Percentiles rank a stretch among this genome's conserved stretches.
These are phyloP conservation scores for Alouatta palliata DNA, from an alignment of 2,113 vertebrate genomes.

Conservation along the genomic window DNA sequence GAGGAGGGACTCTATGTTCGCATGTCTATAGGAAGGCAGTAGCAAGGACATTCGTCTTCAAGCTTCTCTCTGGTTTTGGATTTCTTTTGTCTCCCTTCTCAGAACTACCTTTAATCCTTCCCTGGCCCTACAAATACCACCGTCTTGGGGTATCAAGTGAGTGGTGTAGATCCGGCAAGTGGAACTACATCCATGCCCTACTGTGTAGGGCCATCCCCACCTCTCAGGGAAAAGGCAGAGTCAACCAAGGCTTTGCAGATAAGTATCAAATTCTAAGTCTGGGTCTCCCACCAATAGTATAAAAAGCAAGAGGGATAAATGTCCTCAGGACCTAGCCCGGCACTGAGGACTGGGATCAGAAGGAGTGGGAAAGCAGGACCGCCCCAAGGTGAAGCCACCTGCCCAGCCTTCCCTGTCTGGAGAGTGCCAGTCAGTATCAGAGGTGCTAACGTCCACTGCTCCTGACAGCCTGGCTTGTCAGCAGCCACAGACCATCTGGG, in stretches of 20 bases:
- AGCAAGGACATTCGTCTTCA: not conserved
- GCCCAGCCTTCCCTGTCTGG: not conserved
- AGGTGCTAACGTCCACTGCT: not conserved
- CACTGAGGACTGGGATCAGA: not conserved
- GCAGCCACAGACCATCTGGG: constrained; percentile 51
- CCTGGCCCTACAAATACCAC: not conserved
- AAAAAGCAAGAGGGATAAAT: not conserved
- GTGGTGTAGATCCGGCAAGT: not conserved
- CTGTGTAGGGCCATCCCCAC: not conserved
- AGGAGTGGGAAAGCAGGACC: not conserved
- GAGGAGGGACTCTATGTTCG: not conserved
- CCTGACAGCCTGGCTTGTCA: constrained; percentile 31
- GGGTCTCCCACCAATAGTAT: not conserved
- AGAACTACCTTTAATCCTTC: not conserved
- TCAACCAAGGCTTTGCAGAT: not conserved
- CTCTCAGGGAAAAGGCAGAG: not conserved
- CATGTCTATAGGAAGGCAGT: not conserved
- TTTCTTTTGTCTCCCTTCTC: not conserved
- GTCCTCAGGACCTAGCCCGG: not conserved
- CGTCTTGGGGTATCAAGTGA: not conserved
- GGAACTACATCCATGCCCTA: not conserved
- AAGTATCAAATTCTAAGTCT: not conserved
- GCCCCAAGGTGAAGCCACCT: not conserved
- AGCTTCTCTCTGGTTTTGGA: not conserved
- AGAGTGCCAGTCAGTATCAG: not conserved